A percentile compares a stretch with the other conserved stretches of the same genome.
Evolutionary conservation across 2,113 vertebrate species (phyloP).

Genomic region (Oryzias woworae): DNA sequence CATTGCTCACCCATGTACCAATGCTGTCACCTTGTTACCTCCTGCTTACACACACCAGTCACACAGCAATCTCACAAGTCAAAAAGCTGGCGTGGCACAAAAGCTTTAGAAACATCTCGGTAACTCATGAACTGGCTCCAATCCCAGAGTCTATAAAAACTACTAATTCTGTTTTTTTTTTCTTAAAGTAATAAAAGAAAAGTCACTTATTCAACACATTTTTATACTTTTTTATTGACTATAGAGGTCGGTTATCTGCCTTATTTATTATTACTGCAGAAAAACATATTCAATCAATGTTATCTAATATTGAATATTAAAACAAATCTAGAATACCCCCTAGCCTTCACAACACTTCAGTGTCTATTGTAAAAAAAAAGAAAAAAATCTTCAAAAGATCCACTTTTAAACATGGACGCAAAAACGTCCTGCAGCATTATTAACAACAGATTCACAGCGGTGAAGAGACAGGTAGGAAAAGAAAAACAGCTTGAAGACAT

Average conservation of each 20-base stretch:
- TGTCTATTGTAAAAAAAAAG: conserved; percentile 3
- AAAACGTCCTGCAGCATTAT: conserved; percentile 42
- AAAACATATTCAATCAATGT: conserved; percentile 3
- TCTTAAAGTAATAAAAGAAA: too few relatives aligned
- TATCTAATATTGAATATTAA: conserved; percentile 23
- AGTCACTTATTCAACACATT: too few relatives aligned
- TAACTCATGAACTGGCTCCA: conserved; percentile 33
- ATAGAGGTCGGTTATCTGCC: not conserved
- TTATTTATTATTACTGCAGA: conserved; percentile 6
- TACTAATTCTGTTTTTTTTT: too few relatives aligned
- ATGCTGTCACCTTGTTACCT: conserved; percentile 62
- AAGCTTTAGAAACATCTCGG: conserved; percentile 32
- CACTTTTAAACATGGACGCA: conserved; percentile 30
- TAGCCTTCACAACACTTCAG: conserved; percentile 1
- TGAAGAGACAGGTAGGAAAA: conserved; percentile 16
- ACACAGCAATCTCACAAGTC: conserved; percentile 41
- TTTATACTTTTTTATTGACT: too few relatives aligned
- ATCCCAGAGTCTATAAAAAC: conserved; percentile 17
- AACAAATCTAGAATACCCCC: not conserved
- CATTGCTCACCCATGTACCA: conserved; percentile 67
- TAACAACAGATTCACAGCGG: conserved; percentile 48
- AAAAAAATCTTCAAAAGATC: conserved; percentile 2
- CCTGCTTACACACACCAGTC: conserved; percentile 50
- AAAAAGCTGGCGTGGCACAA: conserved; percentile 39
- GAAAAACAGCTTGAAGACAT: conserved; percentile 43